Conservation (phyloP, 2,888 invertebrate genomes). For the Heliconius aoede region DNA sequence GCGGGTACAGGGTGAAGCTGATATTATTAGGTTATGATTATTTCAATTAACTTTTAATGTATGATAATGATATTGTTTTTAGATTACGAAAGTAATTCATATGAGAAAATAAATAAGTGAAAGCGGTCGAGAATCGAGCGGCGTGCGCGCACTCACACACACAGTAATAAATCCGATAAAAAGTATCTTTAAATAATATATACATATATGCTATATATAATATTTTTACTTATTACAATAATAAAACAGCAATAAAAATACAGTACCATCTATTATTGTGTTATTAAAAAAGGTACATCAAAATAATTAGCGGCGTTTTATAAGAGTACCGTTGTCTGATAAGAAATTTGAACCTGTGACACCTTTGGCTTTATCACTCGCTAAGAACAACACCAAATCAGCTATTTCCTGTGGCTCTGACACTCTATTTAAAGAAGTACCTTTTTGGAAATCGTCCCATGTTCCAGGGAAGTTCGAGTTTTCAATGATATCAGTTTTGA, state of each 20-base stretch:
- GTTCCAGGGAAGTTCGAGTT: neutral
- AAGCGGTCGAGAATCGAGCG: no score
- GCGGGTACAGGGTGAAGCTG: no score
- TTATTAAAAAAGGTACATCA: neutral
- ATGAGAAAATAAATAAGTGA: no score
- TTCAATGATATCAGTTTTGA: conserved; percentile 63
- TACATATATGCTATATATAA: neutral
- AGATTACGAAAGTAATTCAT: no score
- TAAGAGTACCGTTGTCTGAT: conserved; percentile 37
- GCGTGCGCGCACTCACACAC: no score
- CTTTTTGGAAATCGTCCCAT: conserved; percentile 50
- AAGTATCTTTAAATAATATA: no score
- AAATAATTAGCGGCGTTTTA: conserved; percentile 42
- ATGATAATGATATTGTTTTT: no score
- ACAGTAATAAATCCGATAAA: no score
- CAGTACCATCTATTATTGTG: neutral
- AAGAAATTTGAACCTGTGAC: conserved; percentile 49
- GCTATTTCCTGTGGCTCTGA: conserved; percentile 54
- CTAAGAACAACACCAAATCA: conserved; percentile 49
- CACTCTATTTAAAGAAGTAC: conserved; percentile 52
- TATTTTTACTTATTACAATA: neutral
- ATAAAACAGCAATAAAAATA: neutral
- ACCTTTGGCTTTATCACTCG: conserved; percentile 51
- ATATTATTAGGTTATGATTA: no score
- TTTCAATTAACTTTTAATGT: no score